Conservation (phyloP, 2,113 vertebrate genomes). For the Antechinus flavipes region DNA sequence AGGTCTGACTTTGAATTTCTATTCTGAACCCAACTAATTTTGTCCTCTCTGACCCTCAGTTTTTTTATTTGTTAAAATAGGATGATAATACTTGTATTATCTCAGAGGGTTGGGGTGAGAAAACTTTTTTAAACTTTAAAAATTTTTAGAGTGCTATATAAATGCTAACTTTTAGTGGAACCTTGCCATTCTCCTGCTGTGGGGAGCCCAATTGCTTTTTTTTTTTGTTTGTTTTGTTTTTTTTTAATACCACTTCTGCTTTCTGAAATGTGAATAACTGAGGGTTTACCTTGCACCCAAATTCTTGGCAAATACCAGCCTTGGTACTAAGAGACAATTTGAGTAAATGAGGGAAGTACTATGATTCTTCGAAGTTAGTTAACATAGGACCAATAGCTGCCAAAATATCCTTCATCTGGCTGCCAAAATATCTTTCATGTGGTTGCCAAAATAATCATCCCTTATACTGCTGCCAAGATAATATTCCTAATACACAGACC, state of each 20-base stretch:
- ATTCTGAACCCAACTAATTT: neutral
- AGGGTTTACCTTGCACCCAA: neutral
- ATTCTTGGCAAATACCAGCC: neutral
- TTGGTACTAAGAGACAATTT: neutral
- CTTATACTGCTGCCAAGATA: neutral
- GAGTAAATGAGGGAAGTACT: neutral
- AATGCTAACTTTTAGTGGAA: neutral
- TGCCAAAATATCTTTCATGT: constrained; percentile 1
- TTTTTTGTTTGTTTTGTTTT: too few relatives aligned
- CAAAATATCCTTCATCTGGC: neutral
- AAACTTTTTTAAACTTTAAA: neutral
- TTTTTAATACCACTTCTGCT: neutral
- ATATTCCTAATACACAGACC: neutral
- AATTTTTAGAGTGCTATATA: neutral
- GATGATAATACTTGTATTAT: neutral
- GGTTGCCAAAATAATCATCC: neutral
- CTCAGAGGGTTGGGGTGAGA: neutral
- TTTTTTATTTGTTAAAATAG: neutral
- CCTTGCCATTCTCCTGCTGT: neutral
- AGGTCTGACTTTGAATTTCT: neutral
- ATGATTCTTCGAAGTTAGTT: neutral
- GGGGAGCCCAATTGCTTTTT: neutral
- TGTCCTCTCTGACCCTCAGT: neutral
- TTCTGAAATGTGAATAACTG: neutral
- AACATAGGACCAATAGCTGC: neutral